A percentile compares a stretch with the other conserved stretches of the same genome.
phyloP scores from a whole-genome alignment of 2,888 invertebrate genomes.

The Diploptera punctata region DNA sequence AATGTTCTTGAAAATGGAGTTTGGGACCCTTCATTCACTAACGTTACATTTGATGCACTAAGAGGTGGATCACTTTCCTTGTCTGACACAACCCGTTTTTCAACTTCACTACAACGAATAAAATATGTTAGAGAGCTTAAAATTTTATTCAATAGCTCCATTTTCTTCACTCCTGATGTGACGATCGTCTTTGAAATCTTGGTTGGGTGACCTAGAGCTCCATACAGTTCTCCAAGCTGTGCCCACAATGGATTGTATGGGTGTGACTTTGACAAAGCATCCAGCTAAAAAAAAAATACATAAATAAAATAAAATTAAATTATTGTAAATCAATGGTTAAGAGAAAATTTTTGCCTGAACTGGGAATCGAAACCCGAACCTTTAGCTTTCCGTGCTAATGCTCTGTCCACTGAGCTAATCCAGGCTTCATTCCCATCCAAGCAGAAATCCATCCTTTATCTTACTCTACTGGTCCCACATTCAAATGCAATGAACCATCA shows the following conservation, averaged over 20 bases:
- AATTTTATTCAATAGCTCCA: slow-evolving; percentile 72
- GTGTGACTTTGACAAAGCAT: slow-evolving; percentile 62
- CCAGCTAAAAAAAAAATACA: slow-evolving; percentile 55
- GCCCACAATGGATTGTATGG: slow-evolving; percentile 92
- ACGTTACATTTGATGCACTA: background rate
- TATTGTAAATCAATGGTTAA: no score
- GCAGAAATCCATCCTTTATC: no score
- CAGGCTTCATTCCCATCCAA: no score
- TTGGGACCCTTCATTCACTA: background rate
- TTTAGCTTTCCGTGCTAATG: no score
- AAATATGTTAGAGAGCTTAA: slow-evolving; percentile 86
- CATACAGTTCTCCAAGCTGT: slow-evolving; percentile 85
- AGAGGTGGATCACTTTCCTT: background rate
- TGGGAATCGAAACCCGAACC: no score
- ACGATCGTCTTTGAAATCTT: slow-evolving; percentile 81
- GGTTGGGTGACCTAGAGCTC: slow-evolving; percentile 81
- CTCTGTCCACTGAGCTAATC: no score
- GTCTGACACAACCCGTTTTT: slow-evolving; percentile 46
- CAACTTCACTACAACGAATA: slow-evolving; percentile 78
- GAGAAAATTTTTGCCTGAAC: no score
- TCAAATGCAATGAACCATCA: no score
- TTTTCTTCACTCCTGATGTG: slow-evolving; percentile 64
- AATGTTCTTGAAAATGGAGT: background rate
- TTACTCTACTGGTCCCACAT: no score
- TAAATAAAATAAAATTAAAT: no score